Conservation (phyloP, 2,113 vertebrate genomes). For the Pygoscelis antarcticus region DNA sequence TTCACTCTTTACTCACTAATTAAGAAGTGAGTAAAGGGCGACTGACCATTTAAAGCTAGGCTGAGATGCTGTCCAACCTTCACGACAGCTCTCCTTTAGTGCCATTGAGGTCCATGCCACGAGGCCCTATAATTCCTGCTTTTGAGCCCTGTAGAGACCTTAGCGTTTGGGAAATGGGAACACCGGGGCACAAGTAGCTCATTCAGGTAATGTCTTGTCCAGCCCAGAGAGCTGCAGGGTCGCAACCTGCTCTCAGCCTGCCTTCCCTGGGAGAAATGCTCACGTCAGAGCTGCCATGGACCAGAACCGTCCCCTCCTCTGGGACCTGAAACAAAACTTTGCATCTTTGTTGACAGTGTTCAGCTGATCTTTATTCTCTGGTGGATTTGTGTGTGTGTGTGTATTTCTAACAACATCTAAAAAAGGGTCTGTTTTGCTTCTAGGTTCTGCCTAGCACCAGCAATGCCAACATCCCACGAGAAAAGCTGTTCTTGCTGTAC, state of each 20-base stretch:
- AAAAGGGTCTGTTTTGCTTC: slow-evolving; percentile 49
- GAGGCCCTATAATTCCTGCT: background rate
- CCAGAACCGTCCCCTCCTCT: background rate
- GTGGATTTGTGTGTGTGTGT: background rate
- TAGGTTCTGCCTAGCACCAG: slow-evolving; percentile 61
- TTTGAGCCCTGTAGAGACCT: background rate
- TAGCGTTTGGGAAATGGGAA: background rate
- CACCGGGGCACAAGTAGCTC: background rate
- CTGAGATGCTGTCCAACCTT: background rate
- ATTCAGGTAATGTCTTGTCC: background rate
- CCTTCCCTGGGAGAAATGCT: background rate
- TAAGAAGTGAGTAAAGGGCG: background rate
- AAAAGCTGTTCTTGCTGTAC: slow-evolving; percentile 60
- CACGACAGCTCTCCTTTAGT: background rate
- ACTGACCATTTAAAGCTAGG: background rate
- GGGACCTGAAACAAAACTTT: background rate
- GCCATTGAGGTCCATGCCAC: background rate
- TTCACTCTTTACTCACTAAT: background rate
- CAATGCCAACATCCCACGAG: slow-evolving; percentile 54
- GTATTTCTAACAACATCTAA: slow-evolving; percentile 13
- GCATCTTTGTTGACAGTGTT: background rate
- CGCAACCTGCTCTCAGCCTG: background rate
- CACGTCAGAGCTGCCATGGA: background rate
- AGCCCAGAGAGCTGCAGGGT: background rate
- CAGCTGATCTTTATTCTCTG: slow-evolving; percentile 1